A percentile compares a stretch with the other conserved stretches of the same genome.
Evolutionary conservation across 2,797 vertebrate species (phyloP).

Genomic region (Pristis pectinata): DNA sequence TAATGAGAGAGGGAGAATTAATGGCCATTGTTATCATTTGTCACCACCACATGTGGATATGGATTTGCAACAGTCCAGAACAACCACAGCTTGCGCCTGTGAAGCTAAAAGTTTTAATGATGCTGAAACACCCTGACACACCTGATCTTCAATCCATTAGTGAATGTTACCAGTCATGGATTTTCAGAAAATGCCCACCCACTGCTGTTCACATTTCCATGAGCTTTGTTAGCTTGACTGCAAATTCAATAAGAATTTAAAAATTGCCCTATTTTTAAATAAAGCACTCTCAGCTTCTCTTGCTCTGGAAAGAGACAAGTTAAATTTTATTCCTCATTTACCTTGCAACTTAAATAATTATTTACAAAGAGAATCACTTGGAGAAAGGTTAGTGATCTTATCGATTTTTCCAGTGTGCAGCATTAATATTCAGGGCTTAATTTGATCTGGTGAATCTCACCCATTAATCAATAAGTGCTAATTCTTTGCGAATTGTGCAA

Average conservation of each 20-base stretch:
- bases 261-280: neutral
- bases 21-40: no score
- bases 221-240: neutral
- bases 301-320: neutral
- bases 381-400: neutral
- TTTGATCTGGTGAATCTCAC: neutral
- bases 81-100: no score
- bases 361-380: constrained; percentile 17
- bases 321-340: neutral
- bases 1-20: no score
- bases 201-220: neutral
- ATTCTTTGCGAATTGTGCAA: neutral
- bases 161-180: neutral
- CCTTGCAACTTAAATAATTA: neutral
- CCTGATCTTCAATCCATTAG: neutral
- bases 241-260: neutral
- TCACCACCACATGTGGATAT: no score
- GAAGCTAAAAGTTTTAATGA: no score
- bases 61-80: no score
- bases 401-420: neutral
- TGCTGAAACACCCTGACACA: neutral
- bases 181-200: neutral
- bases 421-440: neutral
- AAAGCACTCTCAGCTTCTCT: neutral
- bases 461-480: neutral